phyloP scores from a whole-genome alignment of 2,113 vertebrate genomes.

The Carlito syrichta region DNA sequence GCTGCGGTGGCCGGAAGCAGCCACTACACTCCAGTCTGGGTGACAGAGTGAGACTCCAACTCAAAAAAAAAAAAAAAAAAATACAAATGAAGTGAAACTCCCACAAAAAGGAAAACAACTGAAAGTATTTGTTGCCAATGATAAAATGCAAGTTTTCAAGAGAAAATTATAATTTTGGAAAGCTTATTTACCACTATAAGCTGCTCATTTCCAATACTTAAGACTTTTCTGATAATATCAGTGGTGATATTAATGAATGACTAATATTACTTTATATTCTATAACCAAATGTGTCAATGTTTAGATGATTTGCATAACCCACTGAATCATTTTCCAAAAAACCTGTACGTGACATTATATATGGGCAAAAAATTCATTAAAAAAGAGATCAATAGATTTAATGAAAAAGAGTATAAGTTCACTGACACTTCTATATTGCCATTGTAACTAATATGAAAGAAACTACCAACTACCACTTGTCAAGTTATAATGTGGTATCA shows the following conservation, averaged over 20 bases:
- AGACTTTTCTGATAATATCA: background rate
- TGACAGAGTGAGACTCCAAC: too few relatives aligned
- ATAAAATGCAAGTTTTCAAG: background rate
- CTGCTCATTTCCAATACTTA: background rate
- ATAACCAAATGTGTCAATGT: background rate
- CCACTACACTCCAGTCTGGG: too few relatives aligned
- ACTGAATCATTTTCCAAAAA: background rate
- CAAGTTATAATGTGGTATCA: background rate
- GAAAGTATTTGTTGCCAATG: background rate
- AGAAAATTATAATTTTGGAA: background rate
- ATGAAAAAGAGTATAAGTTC: background rate
- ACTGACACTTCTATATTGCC: background rate
- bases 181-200: background rate
- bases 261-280: background rate
- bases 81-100: background rate
- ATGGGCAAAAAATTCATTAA: background rate
- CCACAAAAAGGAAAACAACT: background rate
- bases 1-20: too few relatives aligned
- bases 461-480: background rate
- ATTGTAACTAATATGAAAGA: background rate
- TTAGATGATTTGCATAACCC: background rate
- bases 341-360: background rate
- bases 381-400: background rate
- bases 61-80: too few relatives aligned
- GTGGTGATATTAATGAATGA: background rate